A percentile compares a stretch with the other conserved stretches of the same genome.
Conservation (phyloP, 64 coral and sea anemone genomes). For the Pachyseris speciosa region DNA sequence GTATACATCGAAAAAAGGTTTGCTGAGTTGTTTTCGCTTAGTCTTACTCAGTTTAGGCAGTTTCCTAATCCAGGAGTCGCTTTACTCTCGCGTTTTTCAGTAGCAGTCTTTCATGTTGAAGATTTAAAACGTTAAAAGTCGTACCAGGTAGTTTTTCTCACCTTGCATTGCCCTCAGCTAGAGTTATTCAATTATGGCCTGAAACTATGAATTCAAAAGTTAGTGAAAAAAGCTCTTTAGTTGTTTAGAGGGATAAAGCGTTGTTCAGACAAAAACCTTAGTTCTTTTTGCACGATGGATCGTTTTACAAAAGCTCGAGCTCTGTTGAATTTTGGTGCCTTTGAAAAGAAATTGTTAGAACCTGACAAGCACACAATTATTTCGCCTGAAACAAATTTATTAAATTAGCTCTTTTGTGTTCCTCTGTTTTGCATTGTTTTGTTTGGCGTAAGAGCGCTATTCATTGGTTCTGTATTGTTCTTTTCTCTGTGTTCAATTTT, state of each 20-base stretch:
- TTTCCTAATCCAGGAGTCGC: background rate
- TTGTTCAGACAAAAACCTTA: background rate
- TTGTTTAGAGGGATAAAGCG: background rate
- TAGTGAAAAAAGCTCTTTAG: background rate
- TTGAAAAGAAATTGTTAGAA: background rate
- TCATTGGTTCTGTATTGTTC: slow-evolving; percentile 12
- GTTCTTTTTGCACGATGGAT: background rate
- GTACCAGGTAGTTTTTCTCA: background rate
- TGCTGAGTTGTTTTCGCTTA: background rate
- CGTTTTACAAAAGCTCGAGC: background rate
- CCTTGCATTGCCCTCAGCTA: background rate
- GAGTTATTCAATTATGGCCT: background rate
- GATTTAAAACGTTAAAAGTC: background rate
- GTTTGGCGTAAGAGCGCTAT: slow-evolving; percentile 22
- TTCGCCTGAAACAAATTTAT: slow-evolving; percentile 50
- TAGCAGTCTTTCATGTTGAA: background rate
- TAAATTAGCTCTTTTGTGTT: slow-evolving; percentile 38
- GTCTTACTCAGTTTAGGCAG: background rate
- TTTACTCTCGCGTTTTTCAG: background rate
- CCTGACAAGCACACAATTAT: slow-evolving; percentile 32
- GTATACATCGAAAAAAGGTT: background rate
- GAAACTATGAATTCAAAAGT: background rate
- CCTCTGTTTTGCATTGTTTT: slow-evolving; percentile 32
- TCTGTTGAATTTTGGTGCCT: background rate
- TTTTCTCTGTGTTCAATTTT: slow-evolving; percentile 15